Evolutionary conservation across 2,113 vertebrate genomes (phyloP).

Genomic region (Cololabis saira): DNA sequence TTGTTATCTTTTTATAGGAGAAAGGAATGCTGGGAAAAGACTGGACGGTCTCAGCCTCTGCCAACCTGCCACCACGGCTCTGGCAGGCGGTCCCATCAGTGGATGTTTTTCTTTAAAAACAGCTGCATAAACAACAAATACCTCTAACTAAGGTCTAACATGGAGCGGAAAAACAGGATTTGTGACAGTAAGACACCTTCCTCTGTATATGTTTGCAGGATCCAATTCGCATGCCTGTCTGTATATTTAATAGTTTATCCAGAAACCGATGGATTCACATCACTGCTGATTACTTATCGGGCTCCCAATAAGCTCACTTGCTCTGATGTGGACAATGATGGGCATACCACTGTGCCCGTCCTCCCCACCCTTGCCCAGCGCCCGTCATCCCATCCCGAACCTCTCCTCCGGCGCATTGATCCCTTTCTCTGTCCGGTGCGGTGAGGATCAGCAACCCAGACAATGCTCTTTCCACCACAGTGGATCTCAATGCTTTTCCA

Average conservation of each 20-base stretch:
- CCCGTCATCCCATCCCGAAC: slow-evolving; percentile 54
- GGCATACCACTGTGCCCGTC: slow-evolving; percentile 49
- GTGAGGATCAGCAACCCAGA: slow-evolving; percentile 73
- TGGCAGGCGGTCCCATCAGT: slow-evolving; percentile 30
- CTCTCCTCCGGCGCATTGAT: slow-evolving; percentile 56
- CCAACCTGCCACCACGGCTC: slow-evolving; percentile 48
- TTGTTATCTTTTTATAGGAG: slow-evolving; percentile 67
- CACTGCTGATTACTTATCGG: slow-evolving; percentile 51
- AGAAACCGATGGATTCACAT: slow-evolving; percentile 53
- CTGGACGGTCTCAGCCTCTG: slow-evolving; percentile 22
- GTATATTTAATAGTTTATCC: slow-evolving; percentile 29
- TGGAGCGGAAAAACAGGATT: slow-evolving; percentile 1
- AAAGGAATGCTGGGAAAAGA: slow-evolving; percentile 71
- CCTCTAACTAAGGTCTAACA: slow-evolving; percentile 16
- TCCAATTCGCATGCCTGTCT: slow-evolving; percentile 20
- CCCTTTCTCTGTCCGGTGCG: slow-evolving; percentile 60
- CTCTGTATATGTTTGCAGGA: slow-evolving; percentile 17
- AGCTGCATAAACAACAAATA: slow-evolving; percentile 34
- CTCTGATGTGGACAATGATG: slow-evolving; percentile 59
- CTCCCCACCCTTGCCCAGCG: slow-evolving; percentile 36
- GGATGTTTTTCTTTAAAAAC: not conserved
- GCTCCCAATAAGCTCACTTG: slow-evolving; percentile 48
- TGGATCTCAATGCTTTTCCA: slow-evolving; percentile 77
- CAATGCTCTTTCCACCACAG: slow-evolving; percentile 79
- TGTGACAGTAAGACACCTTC: not conserved